Conservation (phyloP, 2,797 vertebrate species). For the Phylloscopus collybita region DNA sequence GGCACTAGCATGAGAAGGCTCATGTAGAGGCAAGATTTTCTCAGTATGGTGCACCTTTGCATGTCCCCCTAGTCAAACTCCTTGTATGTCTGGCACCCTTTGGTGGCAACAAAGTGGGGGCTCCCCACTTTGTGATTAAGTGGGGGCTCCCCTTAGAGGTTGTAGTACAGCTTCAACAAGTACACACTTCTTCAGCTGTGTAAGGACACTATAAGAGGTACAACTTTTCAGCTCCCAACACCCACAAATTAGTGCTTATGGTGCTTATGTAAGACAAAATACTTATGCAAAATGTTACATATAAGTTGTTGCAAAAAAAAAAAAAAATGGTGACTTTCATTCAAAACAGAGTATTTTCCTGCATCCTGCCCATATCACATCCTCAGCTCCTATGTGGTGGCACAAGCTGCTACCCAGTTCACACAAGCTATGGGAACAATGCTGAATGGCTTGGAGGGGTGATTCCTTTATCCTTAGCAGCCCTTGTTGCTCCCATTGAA, state of each 20-base stretch:
- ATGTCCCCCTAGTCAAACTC: neutral
- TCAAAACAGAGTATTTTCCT: neutral
- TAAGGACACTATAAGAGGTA: neutral
- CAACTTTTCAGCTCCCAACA: neutral
- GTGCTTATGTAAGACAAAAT: neutral
- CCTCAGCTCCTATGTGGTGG: neutral
- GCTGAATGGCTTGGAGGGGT: neutral
- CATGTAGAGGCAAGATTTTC: neutral
- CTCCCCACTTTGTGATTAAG: neutral
- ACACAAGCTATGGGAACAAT: neutral
- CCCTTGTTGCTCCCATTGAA: neutral
- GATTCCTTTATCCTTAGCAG: neutral
- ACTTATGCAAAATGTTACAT: neutral
- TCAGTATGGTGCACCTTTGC: neutral
- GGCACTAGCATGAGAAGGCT: neutral
- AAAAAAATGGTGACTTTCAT: neutral
- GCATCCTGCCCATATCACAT: neutral
- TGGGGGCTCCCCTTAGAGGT: neutral
- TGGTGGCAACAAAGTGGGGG: neutral
- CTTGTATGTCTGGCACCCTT: neutral
- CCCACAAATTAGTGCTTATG: neutral
- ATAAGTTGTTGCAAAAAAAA: neutral
- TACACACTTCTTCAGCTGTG: neutral
- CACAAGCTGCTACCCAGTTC: neutral
- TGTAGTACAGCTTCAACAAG: neutral